Evolutionary conservation across 2,797 vertebrate genomes (phyloP).

Genomic region (Oreortyx pictus): DNA sequence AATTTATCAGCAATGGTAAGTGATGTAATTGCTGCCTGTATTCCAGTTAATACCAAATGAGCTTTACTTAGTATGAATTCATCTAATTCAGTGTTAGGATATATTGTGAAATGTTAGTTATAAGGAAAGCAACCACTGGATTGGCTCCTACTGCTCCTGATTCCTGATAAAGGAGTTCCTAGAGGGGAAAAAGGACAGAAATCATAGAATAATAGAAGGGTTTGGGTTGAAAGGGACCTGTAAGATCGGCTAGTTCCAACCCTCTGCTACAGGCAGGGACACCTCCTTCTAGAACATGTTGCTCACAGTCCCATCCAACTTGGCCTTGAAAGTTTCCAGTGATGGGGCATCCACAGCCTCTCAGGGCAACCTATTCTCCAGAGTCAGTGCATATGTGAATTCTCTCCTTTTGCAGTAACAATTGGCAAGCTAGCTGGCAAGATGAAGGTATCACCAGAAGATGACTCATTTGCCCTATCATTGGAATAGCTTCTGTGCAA

Average conservation of each 20-base stretch:
- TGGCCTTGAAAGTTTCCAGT: too few relatives aligned
- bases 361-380: too few relatives aligned
- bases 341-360: too few relatives aligned
- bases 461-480: not conserved
- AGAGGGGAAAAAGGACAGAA: not conserved
- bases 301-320: too few relatives aligned
- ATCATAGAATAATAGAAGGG: not conserved
- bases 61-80: not conserved
- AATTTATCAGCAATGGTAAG: not conserved
- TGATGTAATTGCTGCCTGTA: not conserved
- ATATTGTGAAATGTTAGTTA: conserved; percentile 34
- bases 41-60: not conserved
- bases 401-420: not conserved
- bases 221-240: too few relatives aligned
- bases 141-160: not conserved
- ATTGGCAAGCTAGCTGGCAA: not conserved
- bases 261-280: too few relatives aligned
- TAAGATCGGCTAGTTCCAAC: too few relatives aligned
- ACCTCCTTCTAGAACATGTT: too few relatives aligned
- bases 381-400: not conserved
- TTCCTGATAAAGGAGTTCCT: not conserved
- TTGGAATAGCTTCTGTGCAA: not conserved
- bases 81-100: not conserved
- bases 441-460: not conserved
- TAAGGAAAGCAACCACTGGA: not conserved